phyloP scores from a whole-genome alignment of 2,888 invertebrate genomes.

The Hypolimnas misippus region DNA sequence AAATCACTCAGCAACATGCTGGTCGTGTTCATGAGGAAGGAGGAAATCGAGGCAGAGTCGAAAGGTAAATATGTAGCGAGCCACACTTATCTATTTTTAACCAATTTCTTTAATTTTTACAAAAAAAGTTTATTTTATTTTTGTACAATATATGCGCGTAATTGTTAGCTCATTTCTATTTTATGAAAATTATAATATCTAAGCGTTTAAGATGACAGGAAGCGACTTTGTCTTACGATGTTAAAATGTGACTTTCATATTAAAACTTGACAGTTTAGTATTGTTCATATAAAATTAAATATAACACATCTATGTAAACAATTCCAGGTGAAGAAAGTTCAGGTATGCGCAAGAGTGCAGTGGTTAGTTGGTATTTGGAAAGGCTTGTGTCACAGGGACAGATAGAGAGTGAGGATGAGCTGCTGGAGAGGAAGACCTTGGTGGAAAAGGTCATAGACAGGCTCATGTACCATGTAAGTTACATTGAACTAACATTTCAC shows the following conservation, averaged over 20 bases:
- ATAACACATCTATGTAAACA: too few species aligned
- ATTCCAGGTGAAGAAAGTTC: constrained; percentile 78
- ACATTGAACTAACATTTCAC: too few species aligned
- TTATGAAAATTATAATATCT: too few species aligned
- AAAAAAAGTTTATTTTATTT: too few species aligned
- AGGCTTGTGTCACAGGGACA: constrained; percentile 89
- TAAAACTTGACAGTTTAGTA: too few species aligned
- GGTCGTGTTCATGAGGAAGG: constrained; percentile 93
- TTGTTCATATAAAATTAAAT: too few species aligned
- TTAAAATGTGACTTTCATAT: too few species aligned
- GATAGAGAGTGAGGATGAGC: constrained; percentile 95
- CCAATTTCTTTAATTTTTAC: too few species aligned
- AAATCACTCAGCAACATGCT: constrained; percentile 96
- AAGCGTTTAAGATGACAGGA: too few species aligned
- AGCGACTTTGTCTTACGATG: too few species aligned
- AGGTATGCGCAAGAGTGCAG: constrained; percentile 90
- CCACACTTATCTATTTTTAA: not conserved
- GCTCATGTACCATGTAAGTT: constrained; percentile 92
- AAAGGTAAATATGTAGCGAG: constrained; percentile 67
- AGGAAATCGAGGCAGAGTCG: constrained; percentile 88
- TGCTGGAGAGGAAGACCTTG: constrained; percentile 93
- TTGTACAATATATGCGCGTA: too few species aligned
- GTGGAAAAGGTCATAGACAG: constrained; percentile 97
- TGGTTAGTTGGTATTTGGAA: constrained; percentile 97
- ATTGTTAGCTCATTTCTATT: too few species aligned